Base-by-base conservation (phyloP, 2,888 invertebrate species). In the Barypeithes pellucidus region DNA sequence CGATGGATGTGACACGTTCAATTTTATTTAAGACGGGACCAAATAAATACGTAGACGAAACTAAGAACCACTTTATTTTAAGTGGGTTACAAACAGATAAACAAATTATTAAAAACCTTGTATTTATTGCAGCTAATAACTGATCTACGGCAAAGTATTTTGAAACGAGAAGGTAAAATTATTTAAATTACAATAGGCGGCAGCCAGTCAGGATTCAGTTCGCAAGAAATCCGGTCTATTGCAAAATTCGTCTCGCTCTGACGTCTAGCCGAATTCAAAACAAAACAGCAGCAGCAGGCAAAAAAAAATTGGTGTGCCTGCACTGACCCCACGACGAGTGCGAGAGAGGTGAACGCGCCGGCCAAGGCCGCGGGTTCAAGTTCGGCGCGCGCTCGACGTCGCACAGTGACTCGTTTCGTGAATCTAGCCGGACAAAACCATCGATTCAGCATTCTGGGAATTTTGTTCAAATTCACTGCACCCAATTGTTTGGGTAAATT, bases 261-360 rank as follows among this genome's bases (percentile, higher is more conserved):
- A 70, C 70, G 70, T 70, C 70, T 63, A 70, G 70, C 70, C 70
- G 65, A 70, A 70, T 63, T 70, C 63, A 59, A 63, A 50, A 61
- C 68, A 70, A 70, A 41, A 70, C 52, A 47, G 59, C 59, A 36
- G 29, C 22, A 18, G 22, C 14, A 9, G n/a, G 24, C 24, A 60
- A 71, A 67, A 72, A 67, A 72, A 72, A 67, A 54, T 50, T 59
- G 36, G 66, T 72, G 67, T 67, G 72, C 67, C 72, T 67, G 63
- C 67, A 57, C 33, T 57, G 54, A 72, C 72, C 67, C 67, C 52
- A 33, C 70, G 39, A 70, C 77, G 71, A 47, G 72, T 67, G 67
- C 75, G 73, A 70, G 74, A 65, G 61, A 80, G 82, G 81, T 82
- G 82, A 82, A 82, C 73, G 81, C 77, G 79, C 82, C 79, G 75